Conservation (phyloP, 2,113 vertebrate genomes). For the Ptilonorhynchus violaceus region DNA sequence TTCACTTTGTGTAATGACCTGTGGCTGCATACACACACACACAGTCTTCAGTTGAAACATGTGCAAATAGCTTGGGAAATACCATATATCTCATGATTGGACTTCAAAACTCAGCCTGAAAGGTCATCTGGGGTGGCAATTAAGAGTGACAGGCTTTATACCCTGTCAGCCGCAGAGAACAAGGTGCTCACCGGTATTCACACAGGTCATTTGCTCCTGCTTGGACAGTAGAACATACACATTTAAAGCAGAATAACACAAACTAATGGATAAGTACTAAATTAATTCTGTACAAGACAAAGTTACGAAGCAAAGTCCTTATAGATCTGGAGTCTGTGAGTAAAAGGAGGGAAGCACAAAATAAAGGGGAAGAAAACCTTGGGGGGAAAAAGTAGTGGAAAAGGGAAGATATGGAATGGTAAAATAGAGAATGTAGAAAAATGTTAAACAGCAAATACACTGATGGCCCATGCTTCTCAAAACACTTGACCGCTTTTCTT, state of each 20-base stretch:
- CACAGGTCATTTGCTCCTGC: background rate
- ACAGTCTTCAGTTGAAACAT: slow-evolving; percentile 9
- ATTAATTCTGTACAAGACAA: background rate
- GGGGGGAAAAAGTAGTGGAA: background rate
- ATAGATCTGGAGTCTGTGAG: background rate
- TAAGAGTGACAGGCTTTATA: slow-evolving; percentile 13
- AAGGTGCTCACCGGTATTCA: background rate
- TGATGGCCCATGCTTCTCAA: background rate
- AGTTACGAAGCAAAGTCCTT: background rate
- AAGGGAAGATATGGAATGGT: background rate
- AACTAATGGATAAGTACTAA: background rate
- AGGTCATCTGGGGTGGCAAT: slow-evolving; percentile 12
- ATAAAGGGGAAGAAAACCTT: background rate
- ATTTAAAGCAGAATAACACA: background rate
- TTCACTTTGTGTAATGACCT: slow-evolving; percentile 55
- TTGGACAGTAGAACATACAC: background rate
- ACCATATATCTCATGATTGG: background rate
- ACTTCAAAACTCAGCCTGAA: slow-evolving; percentile 29
- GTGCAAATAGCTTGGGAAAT: slow-evolving; percentile 36
- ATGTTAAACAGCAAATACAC: background rate
- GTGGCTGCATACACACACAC: slow-evolving; percentile 16
- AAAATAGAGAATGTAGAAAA: background rate
- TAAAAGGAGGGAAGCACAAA: background rate
- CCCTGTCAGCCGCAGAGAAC: background rate
- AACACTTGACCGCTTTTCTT: background rate